A percentile compares a stretch with the other conserved stretches of the same genome.
Evolutionary conservation across 2,797 vertebrate species (phyloP).

Genomic region (Botia almorhae): DNA sequence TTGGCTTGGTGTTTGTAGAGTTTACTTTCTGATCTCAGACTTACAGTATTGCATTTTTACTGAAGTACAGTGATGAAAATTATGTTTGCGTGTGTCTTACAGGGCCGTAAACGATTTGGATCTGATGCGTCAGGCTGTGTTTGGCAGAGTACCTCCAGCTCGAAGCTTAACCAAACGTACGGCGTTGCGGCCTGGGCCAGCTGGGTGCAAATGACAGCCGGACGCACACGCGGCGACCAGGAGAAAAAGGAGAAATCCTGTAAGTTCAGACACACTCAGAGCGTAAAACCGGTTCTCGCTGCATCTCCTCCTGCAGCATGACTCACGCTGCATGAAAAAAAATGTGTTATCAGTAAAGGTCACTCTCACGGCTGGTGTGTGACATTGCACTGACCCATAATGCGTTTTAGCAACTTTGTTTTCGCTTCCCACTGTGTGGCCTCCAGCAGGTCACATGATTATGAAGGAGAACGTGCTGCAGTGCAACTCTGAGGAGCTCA

Average conservation of each 20-base stretch:
- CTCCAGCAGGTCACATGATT: slow-evolving; percentile 78
- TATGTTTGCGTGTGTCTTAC: slow-evolving; percentile 25
- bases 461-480: slow-evolving; percentile 91
- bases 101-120: slow-evolving; percentile 86
- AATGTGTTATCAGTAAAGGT: slow-evolving; percentile 32
- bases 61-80: neutral
- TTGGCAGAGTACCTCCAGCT: slow-evolving; percentile 52
- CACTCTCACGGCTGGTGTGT: slow-evolving; percentile 6
- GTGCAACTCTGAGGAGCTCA: slow-evolving; percentile 89
- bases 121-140: slow-evolving; percentile 65
- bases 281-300: neutral
- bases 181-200: slow-evolving; percentile 93
- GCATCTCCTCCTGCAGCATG: slow-evolving; percentile 1
- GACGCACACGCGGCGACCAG: slow-evolving; percentile 78
- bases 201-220: slow-evolving; percentile 89
- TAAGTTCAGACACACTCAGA: slow-evolving; percentile 63
- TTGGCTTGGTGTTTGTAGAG: no score
- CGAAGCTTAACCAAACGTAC: slow-evolving; percentile 89
- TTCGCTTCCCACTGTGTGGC: slow-evolving; percentile 11
- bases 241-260: slow-evolving; percentile 73
- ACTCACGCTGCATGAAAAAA: neutral
- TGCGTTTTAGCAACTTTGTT: slow-evolving; percentile 24
- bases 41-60: no score
- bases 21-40: no score
- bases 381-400: slow-evolving; percentile 19